A percentile compares a stretch with the other conserved stretches of the same genome.
Evolutionary conservation across 53 echinoderm and acorn worm species (phyloP).

Genomic region (Patiria pectinifera): DNA sequence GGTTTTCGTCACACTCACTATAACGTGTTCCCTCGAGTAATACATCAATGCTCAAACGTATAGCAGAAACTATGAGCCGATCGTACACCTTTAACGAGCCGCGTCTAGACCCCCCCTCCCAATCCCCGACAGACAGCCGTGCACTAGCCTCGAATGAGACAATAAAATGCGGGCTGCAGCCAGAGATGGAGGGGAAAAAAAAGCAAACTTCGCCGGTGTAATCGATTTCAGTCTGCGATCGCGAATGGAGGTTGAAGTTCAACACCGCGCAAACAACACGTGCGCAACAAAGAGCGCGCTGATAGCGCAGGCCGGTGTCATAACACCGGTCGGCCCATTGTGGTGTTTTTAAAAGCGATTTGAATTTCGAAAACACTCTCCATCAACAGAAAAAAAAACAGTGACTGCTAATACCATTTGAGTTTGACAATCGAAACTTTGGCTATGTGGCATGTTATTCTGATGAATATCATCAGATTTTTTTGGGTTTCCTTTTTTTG

Average conservation of each 20-base stretch:
- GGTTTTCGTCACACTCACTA: too few species aligned
- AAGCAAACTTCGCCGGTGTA: slow-evolving; percentile 25
- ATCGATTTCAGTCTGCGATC: slow-evolving; percentile 28
- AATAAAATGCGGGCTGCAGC: slow-evolving; percentile 21
- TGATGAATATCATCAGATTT: too few species aligned
- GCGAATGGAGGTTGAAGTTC: slow-evolving; percentile 42
- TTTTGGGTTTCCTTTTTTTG: too few species aligned
- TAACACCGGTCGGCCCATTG: background rate
- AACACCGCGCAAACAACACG: slow-evolving; percentile 29
- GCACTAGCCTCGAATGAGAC: slow-evolving; percentile 13
- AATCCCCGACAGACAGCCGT: background rate
- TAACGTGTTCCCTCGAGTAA: too few species aligned
- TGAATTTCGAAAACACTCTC: background rate
- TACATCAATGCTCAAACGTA: background rate
- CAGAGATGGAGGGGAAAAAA: background rate
- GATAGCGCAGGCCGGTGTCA: background rate
- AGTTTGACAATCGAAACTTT: background rate
- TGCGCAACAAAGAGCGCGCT: slow-evolving; percentile 6
- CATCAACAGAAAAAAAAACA: background rate
- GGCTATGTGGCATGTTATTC: background rate
- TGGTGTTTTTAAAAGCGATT: background rate
- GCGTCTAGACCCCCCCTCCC: background rate
- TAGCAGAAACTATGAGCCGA: background rate
- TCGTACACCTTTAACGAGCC: background rate
- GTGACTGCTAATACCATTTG: background rate